phyloP scores from a whole-genome alignment of 1,140 invertebrate species.

The Brachionus angularis region DNA sequence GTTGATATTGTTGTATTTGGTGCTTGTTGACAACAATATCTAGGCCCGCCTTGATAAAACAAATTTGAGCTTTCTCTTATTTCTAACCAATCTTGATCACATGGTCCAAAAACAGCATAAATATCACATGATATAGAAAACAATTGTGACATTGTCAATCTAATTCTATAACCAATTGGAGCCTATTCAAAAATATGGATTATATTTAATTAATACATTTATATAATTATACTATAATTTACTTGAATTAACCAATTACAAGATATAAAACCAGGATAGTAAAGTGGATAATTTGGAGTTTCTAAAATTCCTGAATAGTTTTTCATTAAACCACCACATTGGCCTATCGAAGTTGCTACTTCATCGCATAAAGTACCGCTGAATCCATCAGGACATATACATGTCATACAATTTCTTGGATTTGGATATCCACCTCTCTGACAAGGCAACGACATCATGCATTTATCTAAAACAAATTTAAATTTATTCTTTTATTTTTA shows the following conservation, averaged over 20 bases:
- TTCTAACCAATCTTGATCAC: constrained; percentile 44
- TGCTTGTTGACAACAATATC: constrained; percentile 26
- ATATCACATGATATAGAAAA: constrained; percentile 20
- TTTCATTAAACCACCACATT: constrained; percentile 16
- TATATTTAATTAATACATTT: neutral
- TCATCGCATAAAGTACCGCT: constrained; percentile 29
- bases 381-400: constrained; percentile 42
- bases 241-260: constrained; percentile 41
- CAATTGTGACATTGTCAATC: constrained; percentile 16
- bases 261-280: constrained; percentile 29
- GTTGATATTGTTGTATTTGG: constrained; percentile 17
- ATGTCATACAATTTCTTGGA: constrained; percentile 16
- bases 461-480: constrained; percentile 1
- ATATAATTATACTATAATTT: too few relatives aligned
- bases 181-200: constrained; percentile 16
- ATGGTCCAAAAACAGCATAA: neutral
- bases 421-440: constrained; percentile 20
- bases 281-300: constrained; percentile 38
- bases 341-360: neutral
- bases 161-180: constrained; percentile 10
- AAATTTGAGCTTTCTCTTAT: constrained; percentile 8
- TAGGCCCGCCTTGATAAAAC: constrained; percentile 40
- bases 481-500: neutral
- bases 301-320: constrained; percentile 29
- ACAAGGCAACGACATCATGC: neutral